Conservation (phyloP, 2,797 vertebrate genomes). For the Sebastes iracundus region DNA sequence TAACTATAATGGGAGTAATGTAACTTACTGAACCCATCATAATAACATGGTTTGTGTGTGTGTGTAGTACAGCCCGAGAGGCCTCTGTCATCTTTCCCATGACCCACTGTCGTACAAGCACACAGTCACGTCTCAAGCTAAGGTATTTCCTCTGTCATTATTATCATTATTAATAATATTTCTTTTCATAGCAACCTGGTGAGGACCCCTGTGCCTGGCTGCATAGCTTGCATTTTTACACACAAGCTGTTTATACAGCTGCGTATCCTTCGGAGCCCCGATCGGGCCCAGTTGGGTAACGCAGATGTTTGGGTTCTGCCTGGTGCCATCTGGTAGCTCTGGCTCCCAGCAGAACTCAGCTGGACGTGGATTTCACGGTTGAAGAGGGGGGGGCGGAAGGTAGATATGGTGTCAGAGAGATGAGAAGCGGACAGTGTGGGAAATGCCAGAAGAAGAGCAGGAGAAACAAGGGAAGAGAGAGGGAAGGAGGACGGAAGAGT, state of each 20-base stretch:
- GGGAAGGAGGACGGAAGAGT: not conserved
- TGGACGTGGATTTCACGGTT: slow-evolving; percentile 57
- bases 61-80: slow-evolving; percentile 34
- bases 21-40: not conserved
- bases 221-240: slow-evolving; percentile 77
- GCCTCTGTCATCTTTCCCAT: slow-evolving; percentile 73
- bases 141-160: slow-evolving; percentile 72
- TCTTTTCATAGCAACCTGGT: slow-evolving; percentile 63
- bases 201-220: slow-evolving; percentile 62
- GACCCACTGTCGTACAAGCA: slow-evolving; percentile 61
- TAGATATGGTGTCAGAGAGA: slow-evolving; percentile 46
- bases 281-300: slow-evolving; percentile 55
- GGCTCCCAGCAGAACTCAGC: slow-evolving; percentile 61
- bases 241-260: slow-evolving; percentile 81
- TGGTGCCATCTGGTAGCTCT: slow-evolving; percentile 76
- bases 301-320: slow-evolving; percentile 67
- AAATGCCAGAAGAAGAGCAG: slow-evolving; percentile 7
- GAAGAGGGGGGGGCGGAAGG: slow-evolving; percentile 34
- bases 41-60: not conserved
- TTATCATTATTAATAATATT: slow-evolving; percentile 75
- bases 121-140: slow-evolving; percentile 53
- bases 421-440: slow-evolving; percentile 6
- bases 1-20: slow-evolving; percentile 8
- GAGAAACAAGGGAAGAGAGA: not conserved
- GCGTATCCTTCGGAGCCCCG: slow-evolving; percentile 58